Evolutionary conservation across 2,888 invertebrate genomes (phyloP).

Genomic region (Chouioia cunea): DNA sequence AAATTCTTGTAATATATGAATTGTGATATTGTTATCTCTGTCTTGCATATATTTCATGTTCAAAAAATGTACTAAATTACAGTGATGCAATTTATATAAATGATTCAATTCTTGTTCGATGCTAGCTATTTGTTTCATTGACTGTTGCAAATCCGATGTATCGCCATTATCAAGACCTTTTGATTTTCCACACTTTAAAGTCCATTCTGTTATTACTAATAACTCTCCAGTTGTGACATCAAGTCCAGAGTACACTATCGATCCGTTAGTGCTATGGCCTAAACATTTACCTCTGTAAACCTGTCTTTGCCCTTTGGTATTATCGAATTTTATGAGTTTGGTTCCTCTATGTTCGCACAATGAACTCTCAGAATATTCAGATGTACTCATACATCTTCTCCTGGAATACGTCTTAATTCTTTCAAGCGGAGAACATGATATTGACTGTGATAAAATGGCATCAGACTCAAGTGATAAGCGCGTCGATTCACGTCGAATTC

Average conservation of each 20-base stretch:
- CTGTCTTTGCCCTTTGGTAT: slow-evolving; percentile 72
- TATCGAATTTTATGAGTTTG: slow-evolving; percentile 71
- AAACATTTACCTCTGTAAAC: slow-evolving; percentile 83
- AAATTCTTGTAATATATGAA: slow-evolving; percentile 81
- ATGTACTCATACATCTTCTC: slow-evolving; percentile 70
- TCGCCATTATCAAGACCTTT: slow-evolving; percentile 48
- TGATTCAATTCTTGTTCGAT: slow-evolving; percentile 85
- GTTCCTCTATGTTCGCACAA: slow-evolving; percentile 73
- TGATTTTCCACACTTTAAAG: slow-evolving; percentile 66
- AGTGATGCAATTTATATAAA: slow-evolving; percentile 78
- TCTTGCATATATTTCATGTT: slow-evolving; percentile 77
- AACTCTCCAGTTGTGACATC: slow-evolving; percentile 81
- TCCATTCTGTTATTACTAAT: slow-evolving; percentile 84
- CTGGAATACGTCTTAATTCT: slow-evolving; percentile 60
- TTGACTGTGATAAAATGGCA: slow-evolving; percentile 54
- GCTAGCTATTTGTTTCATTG: slow-evolving; percentile 74
- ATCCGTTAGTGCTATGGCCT: slow-evolving; percentile 81
- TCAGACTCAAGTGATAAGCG: slow-evolving; percentile 55
- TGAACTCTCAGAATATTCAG: slow-evolving; percentile 72
- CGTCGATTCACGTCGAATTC: slow-evolving; percentile 67
- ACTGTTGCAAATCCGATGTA: slow-evolving; percentile 57
- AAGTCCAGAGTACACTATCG: slow-evolving; percentile 81
- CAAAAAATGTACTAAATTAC: slow-evolving; percentile 81
- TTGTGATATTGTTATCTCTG: slow-evolving; percentile 73
- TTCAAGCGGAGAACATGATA: slow-evolving; percentile 64